Conservation (phyloP, 2,797 vertebrate genomes). For the Ctenosaura bakeri region DNA sequence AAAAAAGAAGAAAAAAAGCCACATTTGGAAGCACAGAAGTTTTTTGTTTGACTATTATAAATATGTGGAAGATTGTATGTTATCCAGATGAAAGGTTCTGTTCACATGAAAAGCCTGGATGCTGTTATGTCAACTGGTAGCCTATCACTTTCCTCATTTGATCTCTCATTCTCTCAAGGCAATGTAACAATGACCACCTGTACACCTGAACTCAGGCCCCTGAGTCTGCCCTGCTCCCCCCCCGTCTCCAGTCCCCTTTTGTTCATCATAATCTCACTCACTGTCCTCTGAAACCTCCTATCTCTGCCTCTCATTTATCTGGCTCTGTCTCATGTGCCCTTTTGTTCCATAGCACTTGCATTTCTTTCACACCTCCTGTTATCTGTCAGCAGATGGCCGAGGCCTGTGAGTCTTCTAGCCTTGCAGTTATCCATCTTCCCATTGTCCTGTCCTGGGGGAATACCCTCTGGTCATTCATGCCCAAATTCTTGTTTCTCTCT, state of each 20-base stretch:
- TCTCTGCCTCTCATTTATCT: constrained; percentile 22
- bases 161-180: not conserved
- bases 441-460: constrained; percentile 12
- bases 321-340: not conserved
- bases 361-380: constrained; percentile 13
- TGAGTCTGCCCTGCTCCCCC: not conserved
- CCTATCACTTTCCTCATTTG: not conserved
- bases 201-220: not conserved
- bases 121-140: not conserved
- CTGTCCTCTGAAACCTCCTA: constrained; percentile 3
- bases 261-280: constrained; percentile 16
- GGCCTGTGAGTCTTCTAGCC: constrained; percentile 3
- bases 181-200: not conserved
- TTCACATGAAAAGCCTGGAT: not conserved
- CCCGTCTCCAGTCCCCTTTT: constrained; percentile 39
- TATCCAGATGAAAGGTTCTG: not conserved
- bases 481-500: not conserved
- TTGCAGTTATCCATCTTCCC: constrained; percentile 31
- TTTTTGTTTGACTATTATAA: not conserved
- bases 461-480: constrained; percentile 5
- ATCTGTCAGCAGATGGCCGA: constrained; percentile 18
- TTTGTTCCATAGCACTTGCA: not conserved
- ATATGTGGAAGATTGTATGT: too few relatives aligned
- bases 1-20: not conserved
- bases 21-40: not conserved